Conservation (phyloP, 2,888 invertebrate genomes). For the Lycocerus yunnanus region DNA sequence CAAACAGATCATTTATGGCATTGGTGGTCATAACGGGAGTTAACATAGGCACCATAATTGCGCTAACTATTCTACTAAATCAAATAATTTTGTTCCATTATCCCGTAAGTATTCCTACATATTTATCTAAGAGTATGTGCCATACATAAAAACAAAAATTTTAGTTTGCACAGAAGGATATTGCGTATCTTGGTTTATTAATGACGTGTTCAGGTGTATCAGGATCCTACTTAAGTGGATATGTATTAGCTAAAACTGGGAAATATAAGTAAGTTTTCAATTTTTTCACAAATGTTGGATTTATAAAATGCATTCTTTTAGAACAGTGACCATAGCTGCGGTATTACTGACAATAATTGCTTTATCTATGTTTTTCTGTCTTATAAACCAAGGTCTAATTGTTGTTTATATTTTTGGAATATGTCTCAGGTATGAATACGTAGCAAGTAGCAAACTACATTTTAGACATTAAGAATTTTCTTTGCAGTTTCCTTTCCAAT, state of each 20-base stretch:
- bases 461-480: background rate
- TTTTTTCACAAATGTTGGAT: background rate
- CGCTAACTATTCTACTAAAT: background rate
- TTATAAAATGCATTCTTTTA: background rate
- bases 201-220: background rate
- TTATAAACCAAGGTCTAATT: background rate
- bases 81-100: background rate
- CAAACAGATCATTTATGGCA: background rate
- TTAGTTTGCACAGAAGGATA: background rate
- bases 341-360: background rate
- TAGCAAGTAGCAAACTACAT: no score
- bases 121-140: background rate
- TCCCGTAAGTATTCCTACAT: background rate
- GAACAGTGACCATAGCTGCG: background rate
- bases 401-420: background rate
- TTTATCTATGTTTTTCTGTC: background rate
- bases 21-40: background rate
- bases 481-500: background rate
- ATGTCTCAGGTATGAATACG: background rate
- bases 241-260: background rate
- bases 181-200: background rate
- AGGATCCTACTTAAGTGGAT: background rate
- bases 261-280: background rate
- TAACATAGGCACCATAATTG: background rate
- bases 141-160: background rate